Conservation (phyloP, 2,113 vertebrate species). For the Lamprotornis superbus region DNA sequence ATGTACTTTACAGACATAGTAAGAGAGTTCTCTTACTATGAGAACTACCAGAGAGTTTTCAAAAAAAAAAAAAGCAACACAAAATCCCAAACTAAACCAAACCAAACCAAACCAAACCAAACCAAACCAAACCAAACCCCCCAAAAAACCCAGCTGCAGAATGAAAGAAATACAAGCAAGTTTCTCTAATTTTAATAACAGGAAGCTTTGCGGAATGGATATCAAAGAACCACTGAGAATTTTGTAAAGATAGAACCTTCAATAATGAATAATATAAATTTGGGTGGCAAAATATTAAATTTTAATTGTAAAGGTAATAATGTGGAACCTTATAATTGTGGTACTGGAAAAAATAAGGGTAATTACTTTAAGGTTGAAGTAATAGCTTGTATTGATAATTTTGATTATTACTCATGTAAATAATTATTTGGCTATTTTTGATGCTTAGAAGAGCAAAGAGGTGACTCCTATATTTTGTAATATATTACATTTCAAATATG, state of each 20-base stretch:
- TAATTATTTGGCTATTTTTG: not conserved
- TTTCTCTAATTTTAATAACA: not conserved
- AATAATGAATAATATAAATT: not conserved
- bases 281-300: not conserved
- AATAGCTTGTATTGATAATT: not conserved
- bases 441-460: not conserved
- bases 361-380: not conserved
- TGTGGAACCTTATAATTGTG: not conserved
- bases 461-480: not conserved
- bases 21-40: not conserved
- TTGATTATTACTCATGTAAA: not conserved
- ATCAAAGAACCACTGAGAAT: not conserved
- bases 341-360: not conserved
- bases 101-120: not conserved
- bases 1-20: not conserved
- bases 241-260: not conserved
- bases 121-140: not conserved
- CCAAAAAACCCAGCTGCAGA: not conserved
- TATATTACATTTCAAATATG: not conserved
- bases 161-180: not conserved
- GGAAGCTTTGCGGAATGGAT: not conserved
- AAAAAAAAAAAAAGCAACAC: no score
- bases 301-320: not conserved
- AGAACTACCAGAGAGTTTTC: not conserved
- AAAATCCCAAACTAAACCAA: not conserved